Evolutionary conservation across 2,113 vertebrate genomes (phyloP), one percentile per base, ranked within the genome.

Genomic region (Sylvicapra grimmia): DNA sequence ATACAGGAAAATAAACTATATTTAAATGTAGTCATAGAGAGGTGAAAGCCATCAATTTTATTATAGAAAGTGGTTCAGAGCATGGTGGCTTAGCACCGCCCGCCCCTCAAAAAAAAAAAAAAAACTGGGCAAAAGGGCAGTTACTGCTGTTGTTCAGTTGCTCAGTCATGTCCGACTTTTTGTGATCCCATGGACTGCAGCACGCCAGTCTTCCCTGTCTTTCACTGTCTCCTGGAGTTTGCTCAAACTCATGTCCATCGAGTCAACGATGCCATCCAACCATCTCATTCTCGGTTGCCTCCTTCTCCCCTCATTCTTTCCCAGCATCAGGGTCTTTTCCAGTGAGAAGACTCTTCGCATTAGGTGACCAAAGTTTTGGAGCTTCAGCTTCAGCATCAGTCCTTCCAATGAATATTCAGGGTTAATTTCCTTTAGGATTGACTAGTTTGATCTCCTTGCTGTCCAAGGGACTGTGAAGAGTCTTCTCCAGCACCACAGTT

Each of bases 11-110:
- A 97, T 49, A 94, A 19, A 82, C n/a, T 93, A 19, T 19, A 54
- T 54, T 54, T 54, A 92, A 95, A 93, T 94, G 95, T 95, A 95
- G 58, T 95, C 53, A 89, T 36, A 97, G 80, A 96, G 54, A 96
- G 87, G 47, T 12, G 61, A 88, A 90, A 96, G n/a, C 9, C 63
- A 96, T 85, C 53, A 89, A 53, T 96, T 98, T 93, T 61, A 79
- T 88, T 93, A 88, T 29, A 86, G 77, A 89, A 94, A 68, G 29
- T 94, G 88, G 21, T 91, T 85, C 49, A 93, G 44, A 89, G 44
- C 33, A 65, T 56, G 18, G 29, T 95, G 83, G 59, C 86, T 86
- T 40, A 95, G 25, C 58, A 27, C 58, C 9, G 0, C 49, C 33
- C 33, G 0, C 0, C 36, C 21, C 36, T 11, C 21, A 47, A 47